These are phyloP conservation scores for Mesorhabditis spiculigera DNA, from an alignment of 2,888 invertebrate species.

Conservation along the genomic window DNA sequence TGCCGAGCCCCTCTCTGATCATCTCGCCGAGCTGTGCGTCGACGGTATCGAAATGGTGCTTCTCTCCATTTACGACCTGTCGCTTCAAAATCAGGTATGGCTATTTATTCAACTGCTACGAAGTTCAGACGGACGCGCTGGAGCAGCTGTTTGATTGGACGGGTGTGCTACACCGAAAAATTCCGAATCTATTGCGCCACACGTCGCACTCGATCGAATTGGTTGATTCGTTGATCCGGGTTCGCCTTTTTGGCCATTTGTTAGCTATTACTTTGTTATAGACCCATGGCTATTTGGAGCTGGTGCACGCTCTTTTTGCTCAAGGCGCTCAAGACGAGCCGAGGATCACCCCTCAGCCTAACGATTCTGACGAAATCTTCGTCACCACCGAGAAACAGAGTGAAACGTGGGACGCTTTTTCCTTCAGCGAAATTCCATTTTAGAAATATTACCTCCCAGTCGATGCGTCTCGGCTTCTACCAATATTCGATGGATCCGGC, in stretches of 20 bases:
- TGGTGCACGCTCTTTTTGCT: background rate
- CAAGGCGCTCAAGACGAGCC: background rate
- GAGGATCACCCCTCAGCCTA: background rate
- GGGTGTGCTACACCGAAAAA: background rate
- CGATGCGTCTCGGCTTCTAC: constrained; percentile 16
- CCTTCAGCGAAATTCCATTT: background rate
- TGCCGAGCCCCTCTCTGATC: background rate
- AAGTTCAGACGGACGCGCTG: too few relatives aligned
- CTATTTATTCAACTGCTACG: too few relatives aligned
- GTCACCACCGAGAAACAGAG: background rate
- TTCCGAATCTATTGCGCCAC: background rate
- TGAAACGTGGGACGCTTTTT: background rate
- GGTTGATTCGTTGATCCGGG: background rate
- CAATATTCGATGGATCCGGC: constrained; percentile 20
- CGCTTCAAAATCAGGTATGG: too few relatives aligned
- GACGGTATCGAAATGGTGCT: background rate
- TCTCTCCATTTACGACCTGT: background rate
- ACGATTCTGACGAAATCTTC: background rate
- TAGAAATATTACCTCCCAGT: background rate
- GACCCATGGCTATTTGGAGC: background rate
- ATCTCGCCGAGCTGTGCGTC: background rate
- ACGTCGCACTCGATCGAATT: background rate
- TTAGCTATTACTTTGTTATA: background rate
- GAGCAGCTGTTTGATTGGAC: background rate
- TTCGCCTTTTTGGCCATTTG: background rate